A percentile compares a stretch with the other conserved stretches of the same genome.
These are phyloP conservation scores for Amazona guildingii DNA, from an alignment of 2,113 vertebrate genomes.

Conservation along the genomic window DNA sequence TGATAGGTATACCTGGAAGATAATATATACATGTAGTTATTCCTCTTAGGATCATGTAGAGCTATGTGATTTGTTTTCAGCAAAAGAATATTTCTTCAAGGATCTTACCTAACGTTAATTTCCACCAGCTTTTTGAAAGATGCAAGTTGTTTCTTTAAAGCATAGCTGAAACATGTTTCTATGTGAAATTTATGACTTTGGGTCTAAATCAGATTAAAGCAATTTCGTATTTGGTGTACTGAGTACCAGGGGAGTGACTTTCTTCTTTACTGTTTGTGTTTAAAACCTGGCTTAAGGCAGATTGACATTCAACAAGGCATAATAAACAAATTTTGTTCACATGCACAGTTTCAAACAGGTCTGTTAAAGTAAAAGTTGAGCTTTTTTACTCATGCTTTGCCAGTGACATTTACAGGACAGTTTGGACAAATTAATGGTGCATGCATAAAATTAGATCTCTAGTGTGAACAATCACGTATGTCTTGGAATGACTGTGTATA, in stretches of 20 bases:
- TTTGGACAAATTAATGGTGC: neutral
- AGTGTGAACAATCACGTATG: neutral
- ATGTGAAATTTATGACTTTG: neutral
- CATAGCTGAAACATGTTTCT: neutral
- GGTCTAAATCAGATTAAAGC: neutral
- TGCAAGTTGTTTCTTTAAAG: neutral
- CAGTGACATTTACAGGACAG: neutral
- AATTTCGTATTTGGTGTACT: neutral
- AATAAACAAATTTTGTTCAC: neutral
- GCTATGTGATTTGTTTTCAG: neutral
- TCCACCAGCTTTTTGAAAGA: neutral
- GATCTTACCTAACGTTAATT: neutral
- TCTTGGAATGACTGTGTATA: neutral
- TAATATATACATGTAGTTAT: neutral
- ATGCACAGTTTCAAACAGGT: neutral
- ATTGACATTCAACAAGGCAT: neutral
- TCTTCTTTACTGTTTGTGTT: neutral
- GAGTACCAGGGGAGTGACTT: neutral
- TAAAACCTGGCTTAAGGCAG: neutral
- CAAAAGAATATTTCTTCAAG: neutral
- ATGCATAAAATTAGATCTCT: neutral
- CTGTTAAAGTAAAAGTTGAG: neutral
- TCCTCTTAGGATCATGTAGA: neutral
- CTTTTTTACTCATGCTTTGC: neutral
- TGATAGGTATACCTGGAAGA: neutral